Conservation (phyloP, 2,888 invertebrate genomes). For the Dynastes tityus region DNA sequence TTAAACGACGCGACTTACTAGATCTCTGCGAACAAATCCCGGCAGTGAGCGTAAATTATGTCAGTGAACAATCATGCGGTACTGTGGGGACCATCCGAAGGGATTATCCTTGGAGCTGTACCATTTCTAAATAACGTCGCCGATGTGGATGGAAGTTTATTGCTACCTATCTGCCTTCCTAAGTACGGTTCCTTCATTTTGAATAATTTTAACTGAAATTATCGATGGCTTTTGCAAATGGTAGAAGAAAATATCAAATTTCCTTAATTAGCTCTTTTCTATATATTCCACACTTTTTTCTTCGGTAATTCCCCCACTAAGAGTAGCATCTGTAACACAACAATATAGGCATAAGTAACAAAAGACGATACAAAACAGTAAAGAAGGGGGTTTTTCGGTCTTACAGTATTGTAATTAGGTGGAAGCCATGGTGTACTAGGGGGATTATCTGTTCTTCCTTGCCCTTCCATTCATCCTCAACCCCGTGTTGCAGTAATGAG, state of each 20-base stretch:
- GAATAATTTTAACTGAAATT: slow-evolving; percentile 55
- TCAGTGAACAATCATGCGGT: slow-evolving; percentile 70
- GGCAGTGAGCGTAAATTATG: slow-evolving; percentile 69
- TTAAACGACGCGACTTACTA: slow-evolving; percentile 54
- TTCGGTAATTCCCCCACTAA: no score
- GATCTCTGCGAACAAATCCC: slow-evolving; percentile 64
- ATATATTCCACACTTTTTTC: no score
- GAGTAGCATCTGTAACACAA: no score
- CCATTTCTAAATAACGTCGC: slow-evolving; percentile 65
- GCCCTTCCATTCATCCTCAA: slow-evolving; percentile 55
- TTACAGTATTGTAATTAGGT: slow-evolving; percentile 11
- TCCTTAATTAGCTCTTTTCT: neutral
- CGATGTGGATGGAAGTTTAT: slow-evolving; percentile 63
- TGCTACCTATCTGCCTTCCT: slow-evolving; percentile 64
- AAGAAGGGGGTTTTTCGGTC: slow-evolving; percentile 17
- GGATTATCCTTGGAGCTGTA: slow-evolving; percentile 67
- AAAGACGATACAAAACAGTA: neutral
- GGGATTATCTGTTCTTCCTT: slow-evolving; percentile 50
- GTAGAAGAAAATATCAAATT: neutral
- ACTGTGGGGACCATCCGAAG: slow-evolving; percentile 65
- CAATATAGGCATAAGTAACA: slow-evolving; percentile 8
- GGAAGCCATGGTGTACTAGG: slow-evolving; percentile 36
- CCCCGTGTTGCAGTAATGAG: slow-evolving; percentile 64
- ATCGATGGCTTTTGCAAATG: slow-evolving; percentile 45
- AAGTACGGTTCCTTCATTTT: slow-evolving; percentile 64